These are phyloP conservation scores for Scophthalmus maximus DNA, from an alignment of 2,113 vertebrate species.

Conservation along the genomic window DNA sequence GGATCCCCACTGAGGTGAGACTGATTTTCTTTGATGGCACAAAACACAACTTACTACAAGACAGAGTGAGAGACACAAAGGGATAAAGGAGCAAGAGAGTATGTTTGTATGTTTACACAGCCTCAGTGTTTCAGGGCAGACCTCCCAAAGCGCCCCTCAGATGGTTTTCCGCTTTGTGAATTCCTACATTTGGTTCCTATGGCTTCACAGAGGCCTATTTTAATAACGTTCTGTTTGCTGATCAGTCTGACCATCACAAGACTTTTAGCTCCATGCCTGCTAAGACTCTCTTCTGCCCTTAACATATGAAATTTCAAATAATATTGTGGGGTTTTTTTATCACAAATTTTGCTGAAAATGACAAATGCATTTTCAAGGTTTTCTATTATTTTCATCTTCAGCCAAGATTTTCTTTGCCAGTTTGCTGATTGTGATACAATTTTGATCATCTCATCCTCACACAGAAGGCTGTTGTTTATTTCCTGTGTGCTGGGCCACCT, in stretches of 20 bases:
- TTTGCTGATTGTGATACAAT: not conserved
- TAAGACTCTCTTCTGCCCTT: not conserved
- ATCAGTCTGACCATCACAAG: slow-evolving; percentile 26
- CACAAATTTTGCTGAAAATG: not conserved
- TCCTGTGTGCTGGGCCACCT: no score
- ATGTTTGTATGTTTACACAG: slow-evolving; percentile 34
- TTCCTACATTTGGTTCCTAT: slow-evolving; percentile 40
- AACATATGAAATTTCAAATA: not conserved
- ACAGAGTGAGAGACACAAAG: slow-evolving; percentile 2
- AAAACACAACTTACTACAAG: slow-evolving; percentile 36
- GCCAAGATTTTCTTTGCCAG: no score
- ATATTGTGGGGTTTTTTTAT: not conserved
- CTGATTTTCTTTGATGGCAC: slow-evolving; percentile 62
- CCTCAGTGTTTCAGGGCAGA: not conserved
- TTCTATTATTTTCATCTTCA: no score
- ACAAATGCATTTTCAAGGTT: no score
- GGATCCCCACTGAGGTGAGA: slow-evolving; percentile 48
- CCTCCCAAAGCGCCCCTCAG: not conserved
- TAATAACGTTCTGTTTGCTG: not conserved
- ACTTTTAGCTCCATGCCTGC: not conserved
- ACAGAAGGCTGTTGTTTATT: not conserved
- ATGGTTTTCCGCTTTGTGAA: slow-evolving; percentile 43
- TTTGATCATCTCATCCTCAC: no score
- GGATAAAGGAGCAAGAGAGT: not conserved
- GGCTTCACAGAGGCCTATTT: not conserved